phyloP scores from a whole-genome alignment of 2,113 vertebrate genomes.

The Miniopterus natalensis region DNA sequence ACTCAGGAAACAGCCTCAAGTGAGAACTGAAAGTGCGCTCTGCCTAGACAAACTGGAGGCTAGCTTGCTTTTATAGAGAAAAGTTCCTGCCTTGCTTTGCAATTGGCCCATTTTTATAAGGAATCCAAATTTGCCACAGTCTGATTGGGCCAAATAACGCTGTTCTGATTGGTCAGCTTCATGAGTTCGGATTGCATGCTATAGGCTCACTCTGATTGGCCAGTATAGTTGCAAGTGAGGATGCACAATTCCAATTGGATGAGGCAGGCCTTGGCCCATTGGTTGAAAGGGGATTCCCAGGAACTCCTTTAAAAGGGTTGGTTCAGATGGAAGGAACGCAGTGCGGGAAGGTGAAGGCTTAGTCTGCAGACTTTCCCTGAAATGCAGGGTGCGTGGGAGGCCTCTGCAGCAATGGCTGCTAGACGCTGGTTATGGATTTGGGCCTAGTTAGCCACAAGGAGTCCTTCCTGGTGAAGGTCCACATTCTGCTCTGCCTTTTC shows the following conservation, averaged over 20 bases:
- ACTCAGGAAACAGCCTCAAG: neutral
- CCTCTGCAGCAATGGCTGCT: neutral
- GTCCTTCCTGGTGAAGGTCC: neutral
- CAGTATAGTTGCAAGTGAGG: neutral
- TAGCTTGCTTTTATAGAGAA: neutral
- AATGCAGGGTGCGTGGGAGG: neutral
- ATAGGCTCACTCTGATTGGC: neutral
- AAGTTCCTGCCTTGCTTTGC: neutral
- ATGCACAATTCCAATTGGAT: neutral
- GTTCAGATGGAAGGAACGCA: neutral
- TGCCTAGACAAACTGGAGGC: neutral
- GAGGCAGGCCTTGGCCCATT: neutral
- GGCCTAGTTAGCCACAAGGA: neutral
- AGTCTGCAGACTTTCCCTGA: neutral
- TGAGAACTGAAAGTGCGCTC: neutral
- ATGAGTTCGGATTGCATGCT: neutral
- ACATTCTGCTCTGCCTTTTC: neutral
- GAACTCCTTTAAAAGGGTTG: neutral
- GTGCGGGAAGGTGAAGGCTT: neutral
- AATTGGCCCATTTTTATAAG: neutral
- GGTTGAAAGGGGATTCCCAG: neutral
- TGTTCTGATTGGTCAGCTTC: neutral
- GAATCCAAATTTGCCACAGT: neutral
- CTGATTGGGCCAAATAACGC: neutral
- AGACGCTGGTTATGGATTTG: neutral